Evolutionary conservation across 2,113 vertebrate species (phyloP), one percentile per base, ranked within the genome.

Genomic region (Nettapus auritus): DNA sequence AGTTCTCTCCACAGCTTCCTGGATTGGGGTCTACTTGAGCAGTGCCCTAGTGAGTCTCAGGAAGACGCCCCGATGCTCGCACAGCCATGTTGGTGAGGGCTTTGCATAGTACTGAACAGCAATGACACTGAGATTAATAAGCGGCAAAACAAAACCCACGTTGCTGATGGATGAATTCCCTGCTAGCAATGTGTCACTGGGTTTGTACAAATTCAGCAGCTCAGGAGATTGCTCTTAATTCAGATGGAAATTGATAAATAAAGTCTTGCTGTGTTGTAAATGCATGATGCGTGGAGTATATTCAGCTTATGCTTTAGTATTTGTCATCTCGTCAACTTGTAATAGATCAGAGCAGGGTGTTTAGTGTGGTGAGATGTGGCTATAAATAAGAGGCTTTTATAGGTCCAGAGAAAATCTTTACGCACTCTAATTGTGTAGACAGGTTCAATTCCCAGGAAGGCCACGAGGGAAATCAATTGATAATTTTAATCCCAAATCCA

Each of bases 381-480:
- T 96, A 64, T 89, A 94, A 97, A 95, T 89, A 96, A 79, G 73
- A 86, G 70, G 23, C 68, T 86, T 82, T 91, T 92, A 88, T 13
- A 95, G 71, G 62, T 86, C 86, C 75, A 76, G 82, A 86, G 79
- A 91, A 97, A 94, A 95, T 88, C 93, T 93, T 96, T 92, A 71
- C 40, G 34, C 60, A 42, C 53, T 87, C 97, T 96, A 95, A 95
- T 96, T 93, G 88, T 79, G 36, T 80, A 75, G 75, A 91, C 69
- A 91, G 73, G 33, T 95, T 97, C 88, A 93, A 93, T 95, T 91
- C 75, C 67, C 34, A 90, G 84, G 69, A 95, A 89, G 64, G 85
- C 59, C 44, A 93, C 92, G 89, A 95, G 82, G 91, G 88, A 94
- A 96, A 91, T 96, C 25, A 96, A 67, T 50, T 92, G 74, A 88